Evolutionary conservation across 1,140 invertebrate genomes (phyloP).

Genomic region (Drosophila arawakana): DNA sequence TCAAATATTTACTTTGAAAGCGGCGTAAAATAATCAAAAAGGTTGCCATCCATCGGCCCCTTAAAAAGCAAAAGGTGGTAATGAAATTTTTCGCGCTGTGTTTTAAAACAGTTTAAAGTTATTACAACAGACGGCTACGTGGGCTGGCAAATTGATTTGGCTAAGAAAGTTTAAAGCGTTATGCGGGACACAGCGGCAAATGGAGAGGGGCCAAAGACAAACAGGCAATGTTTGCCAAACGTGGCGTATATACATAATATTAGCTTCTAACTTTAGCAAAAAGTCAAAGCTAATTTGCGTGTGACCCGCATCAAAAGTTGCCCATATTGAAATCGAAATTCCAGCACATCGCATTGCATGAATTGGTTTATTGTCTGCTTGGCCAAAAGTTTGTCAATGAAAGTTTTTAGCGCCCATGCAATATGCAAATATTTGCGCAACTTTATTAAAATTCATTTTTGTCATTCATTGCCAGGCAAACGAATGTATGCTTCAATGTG

Average conservation of each 20-base stretch:
- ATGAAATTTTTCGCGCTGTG: constrained; percentile 78
- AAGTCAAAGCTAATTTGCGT: constrained; percentile 70
- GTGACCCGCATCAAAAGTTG: constrained; percentile 76
- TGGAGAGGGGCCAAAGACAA: constrained; percentile 27
- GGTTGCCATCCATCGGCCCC: constrained; percentile 46
- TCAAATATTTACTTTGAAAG: constrained; percentile 80
- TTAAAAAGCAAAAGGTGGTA: constrained; percentile 62
- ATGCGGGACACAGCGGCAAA: background rate
- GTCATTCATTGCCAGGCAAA: constrained; percentile 66
- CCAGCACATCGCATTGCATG: constrained; percentile 44
- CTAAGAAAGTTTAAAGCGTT: constrained; percentile 61
- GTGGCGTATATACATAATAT: constrained; percentile 66
- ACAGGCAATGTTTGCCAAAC: constrained; percentile 51
- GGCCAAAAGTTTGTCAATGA: constrained; percentile 67
- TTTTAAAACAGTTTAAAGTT: constrained; percentile 81
- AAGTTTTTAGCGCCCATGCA: constrained; percentile 73
- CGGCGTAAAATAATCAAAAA: constrained; percentile 74
- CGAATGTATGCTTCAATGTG: background rate
- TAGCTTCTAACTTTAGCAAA: constrained; percentile 58
- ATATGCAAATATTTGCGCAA: constrained; percentile 81
- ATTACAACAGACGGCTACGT: constrained; percentile 68
- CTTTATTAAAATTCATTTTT: constrained; percentile 83
- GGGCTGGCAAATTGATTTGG: constrained; percentile 74
- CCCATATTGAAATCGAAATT: constrained; percentile 66
- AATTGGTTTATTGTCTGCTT: constrained; percentile 74